phyloP scores from a whole-genome alignment of 2,888 invertebrate genomes.

The Hirtodrosophila cameraria region DNA sequence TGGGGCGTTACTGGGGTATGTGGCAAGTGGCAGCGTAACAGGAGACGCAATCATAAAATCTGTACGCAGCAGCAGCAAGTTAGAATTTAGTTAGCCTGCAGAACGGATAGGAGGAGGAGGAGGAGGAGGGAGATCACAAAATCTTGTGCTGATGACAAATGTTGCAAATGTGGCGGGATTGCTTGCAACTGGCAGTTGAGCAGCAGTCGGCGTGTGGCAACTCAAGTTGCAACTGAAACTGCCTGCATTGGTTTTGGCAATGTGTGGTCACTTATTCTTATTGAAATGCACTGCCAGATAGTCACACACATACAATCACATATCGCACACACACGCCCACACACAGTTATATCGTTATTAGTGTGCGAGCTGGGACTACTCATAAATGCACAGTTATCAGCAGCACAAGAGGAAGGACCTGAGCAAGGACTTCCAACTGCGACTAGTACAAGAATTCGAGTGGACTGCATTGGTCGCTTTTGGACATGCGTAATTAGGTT shows the following conservation, averaged over 20 bases:
- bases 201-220: neutral
- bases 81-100: slow-evolving; percentile 11
- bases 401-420: slow-evolving; percentile 3
- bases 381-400: slow-evolving; percentile 57
- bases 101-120: neutral
- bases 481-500: slow-evolving; percentile 78
- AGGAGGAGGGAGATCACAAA: slow-evolving; percentile 3
- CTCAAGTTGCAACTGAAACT: slow-evolving; percentile 15
- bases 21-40: slow-evolving; percentile 31
- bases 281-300: slow-evolving; percentile 35
- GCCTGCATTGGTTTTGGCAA: slow-evolving; percentile 16
- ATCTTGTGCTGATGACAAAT: slow-evolving; percentile 68
- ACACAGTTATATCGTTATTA: slow-evolving; percentile 15
- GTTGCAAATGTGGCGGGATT: slow-evolving; percentile 42
- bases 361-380: slow-evolving; percentile 14
- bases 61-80: slow-evolving; percentile 35
- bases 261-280: slow-evolving; percentile 47
- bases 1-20: slow-evolving; percentile 6
- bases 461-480: slow-evolving; percentile 48
- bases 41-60: slow-evolving; percentile 60
- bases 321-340: neutral
- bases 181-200: slow-evolving; percentile 11
- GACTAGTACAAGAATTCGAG: slow-evolving; percentile 13
- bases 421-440: neutral
- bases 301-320: neutral